Conservation (phyloP, 2,888 invertebrate species). For the Dryococelus australis region DNA sequence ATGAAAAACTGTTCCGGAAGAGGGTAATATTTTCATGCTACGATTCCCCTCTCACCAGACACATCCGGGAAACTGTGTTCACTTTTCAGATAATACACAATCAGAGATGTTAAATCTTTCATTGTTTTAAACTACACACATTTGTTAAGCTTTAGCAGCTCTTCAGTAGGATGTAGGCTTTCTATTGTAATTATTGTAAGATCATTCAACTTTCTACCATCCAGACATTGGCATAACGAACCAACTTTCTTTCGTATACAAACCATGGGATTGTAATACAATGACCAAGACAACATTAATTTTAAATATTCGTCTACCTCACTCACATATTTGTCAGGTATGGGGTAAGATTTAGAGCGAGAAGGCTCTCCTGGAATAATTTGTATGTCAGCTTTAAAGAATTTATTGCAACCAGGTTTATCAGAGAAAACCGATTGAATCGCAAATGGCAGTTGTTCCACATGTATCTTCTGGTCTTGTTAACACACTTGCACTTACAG, state of each 20-base stretch:
- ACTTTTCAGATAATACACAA: too few relatives aligned
- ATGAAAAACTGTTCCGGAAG: too few relatives aligned
- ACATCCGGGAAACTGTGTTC: too few relatives aligned
- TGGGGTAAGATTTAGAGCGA: not conserved
- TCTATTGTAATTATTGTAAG: constrained; percentile 41
- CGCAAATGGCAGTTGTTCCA: not conserved
- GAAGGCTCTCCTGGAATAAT: not conserved
- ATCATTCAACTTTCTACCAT: constrained; percentile 37
- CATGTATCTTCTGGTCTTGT: not conserved
- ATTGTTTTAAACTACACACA: constrained; percentile 32
- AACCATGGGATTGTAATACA: not conserved
- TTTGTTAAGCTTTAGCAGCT: constrained; percentile 32
- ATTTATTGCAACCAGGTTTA: not conserved
- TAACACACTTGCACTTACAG: not conserved
- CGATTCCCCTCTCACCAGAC: too few relatives aligned
- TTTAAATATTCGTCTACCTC: not conserved
- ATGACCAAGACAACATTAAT: not conserved
- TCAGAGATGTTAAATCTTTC: constrained; percentile 42
- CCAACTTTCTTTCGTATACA: constrained; percentile 42
- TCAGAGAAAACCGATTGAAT: not conserved
- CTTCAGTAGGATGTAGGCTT: constrained; percentile 39
- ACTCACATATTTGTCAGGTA: not conserved
- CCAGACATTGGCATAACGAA: constrained; percentile 34
- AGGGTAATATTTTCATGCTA: too few relatives aligned
- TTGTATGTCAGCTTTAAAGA: not conserved